These are phyloP conservation scores for Dromiciops gliroides DNA, from an alignment of 2,113 vertebrate species.

Conservation along the genomic window DNA sequence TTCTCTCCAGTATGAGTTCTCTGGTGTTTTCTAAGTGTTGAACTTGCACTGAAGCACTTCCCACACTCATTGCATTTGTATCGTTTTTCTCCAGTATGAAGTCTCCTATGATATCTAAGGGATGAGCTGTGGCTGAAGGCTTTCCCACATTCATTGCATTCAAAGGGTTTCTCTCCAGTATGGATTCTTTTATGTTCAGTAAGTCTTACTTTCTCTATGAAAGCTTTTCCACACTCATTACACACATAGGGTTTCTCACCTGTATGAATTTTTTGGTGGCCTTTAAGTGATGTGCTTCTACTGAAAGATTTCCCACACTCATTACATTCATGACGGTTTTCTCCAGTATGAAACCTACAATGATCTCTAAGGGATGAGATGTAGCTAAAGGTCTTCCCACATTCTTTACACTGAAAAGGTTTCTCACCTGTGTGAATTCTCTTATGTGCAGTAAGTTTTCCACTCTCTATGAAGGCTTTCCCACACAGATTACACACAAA, in stretches of 20 bases:
- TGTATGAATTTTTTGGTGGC: conserved; percentile 70
- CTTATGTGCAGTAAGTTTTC: background rate
- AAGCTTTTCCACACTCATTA: conserved; percentile 74
- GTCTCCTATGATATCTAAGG: conserved; percentile 72
- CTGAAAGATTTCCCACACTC: conserved; percentile 70
- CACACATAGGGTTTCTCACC: conserved; percentile 75
- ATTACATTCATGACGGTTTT: conserved; percentile 32
- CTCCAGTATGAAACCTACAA: background rate
- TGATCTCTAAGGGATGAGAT: background rate
- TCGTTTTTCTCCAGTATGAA: conserved; percentile 76
- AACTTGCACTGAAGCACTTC: conserved; percentile 75
- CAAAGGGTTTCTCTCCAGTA: conserved; percentile 75
- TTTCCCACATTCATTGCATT: conserved; percentile 76
- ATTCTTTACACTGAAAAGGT: background rate
- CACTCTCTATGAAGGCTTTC: conserved; percentile 39
- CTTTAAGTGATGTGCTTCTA: conserved; percentile 70
- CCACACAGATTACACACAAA: conserved; percentile 37
- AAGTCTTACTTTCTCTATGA: conserved; percentile 72
- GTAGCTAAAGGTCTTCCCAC: background rate
- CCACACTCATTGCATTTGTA: conserved; percentile 76
- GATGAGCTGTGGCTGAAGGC: conserved; percentile 72
- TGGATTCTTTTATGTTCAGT: conserved; percentile 77
- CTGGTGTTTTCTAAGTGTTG: conserved; percentile 72
- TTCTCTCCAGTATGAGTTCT: conserved; percentile 58
- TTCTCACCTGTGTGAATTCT: background rate